Percentiles rank a stretch among this genome's conserved stretches.
phyloP scores from a whole-genome alignment of 2,888 invertebrate species.

The Agriopis marginaria region DNA sequence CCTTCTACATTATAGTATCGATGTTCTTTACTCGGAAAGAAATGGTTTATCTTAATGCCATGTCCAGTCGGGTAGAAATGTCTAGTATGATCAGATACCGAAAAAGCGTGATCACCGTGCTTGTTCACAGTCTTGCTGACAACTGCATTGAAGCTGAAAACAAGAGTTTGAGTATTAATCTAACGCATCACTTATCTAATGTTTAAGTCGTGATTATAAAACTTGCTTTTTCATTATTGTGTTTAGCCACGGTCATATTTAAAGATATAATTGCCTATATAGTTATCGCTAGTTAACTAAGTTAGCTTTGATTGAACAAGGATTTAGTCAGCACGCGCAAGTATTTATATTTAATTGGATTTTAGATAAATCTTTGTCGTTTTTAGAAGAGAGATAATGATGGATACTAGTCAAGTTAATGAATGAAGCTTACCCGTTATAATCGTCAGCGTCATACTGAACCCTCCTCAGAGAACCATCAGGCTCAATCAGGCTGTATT shows the following conservation, averaged over 20 bases:
- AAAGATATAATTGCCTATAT: slow-evolving; percentile 33
- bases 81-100: slow-evolving; percentile 69
- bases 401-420: too few relatives aligned
- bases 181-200: slow-evolving; percentile 14
- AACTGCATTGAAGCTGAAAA: slow-evolving; percentile 85
- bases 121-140: slow-evolving; percentile 81
- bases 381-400: not conserved
- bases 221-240: slow-evolving; percentile 23
- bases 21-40: slow-evolving; percentile 68
- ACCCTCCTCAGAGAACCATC: slow-evolving; percentile 86
- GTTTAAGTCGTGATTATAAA: slow-evolving; percentile 30
- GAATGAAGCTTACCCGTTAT: slow-evolving; percentile 72
- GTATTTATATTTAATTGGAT: slow-evolving; percentile 20
- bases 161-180: slow-evolving; percentile 36
- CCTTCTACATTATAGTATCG: slow-evolving; percentile 45
- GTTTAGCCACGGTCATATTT: slow-evolving; percentile 37
- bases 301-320: slow-evolving; percentile 37
- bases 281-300: slow-evolving; percentile 24
- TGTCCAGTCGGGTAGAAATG: slow-evolving; percentile 70
- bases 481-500: slow-evolving; percentile 85
- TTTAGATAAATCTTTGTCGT: slow-evolving; percentile 1
- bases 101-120: slow-evolving; percentile 74
- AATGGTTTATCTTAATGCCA: slow-evolving; percentile 75
- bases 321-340: slow-evolving; percentile 34
- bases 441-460: slow-evolving; percentile 86